A percentile compares a stretch with the other conserved stretches of the same genome.
phyloP scores from a whole-genome alignment of 2,113 vertebrate species.

The Mustela lutreola region DNA sequence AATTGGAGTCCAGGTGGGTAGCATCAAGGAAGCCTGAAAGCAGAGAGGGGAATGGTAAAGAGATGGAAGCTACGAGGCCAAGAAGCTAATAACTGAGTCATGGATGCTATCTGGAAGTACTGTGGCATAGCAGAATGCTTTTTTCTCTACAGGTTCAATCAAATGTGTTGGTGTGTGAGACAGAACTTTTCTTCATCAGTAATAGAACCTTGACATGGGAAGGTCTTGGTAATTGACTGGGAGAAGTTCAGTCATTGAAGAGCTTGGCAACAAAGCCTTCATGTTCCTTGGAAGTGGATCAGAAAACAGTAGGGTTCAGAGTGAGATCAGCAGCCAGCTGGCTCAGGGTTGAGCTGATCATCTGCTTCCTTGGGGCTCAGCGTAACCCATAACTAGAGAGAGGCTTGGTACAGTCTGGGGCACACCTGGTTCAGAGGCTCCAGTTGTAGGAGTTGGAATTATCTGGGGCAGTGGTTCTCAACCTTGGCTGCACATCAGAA shows the following conservation, averaged over 20 bases:
- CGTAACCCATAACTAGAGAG: neutral
- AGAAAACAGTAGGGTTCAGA: neutral
- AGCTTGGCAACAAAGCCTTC: neutral
- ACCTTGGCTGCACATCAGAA: neutral
- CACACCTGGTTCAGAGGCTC: neutral
- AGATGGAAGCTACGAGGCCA: neutral
- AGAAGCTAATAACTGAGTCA: neutral
- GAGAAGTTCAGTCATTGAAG: neutral
- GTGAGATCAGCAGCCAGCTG: neutral
- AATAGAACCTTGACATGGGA: constrained; percentile 2
- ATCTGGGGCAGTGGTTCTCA: neutral
- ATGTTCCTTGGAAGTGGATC: neutral
- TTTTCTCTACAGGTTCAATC: neutral
- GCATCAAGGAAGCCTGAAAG: neutral
- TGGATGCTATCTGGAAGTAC: neutral
- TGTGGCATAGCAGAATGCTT: neutral
- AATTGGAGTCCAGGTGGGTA: neutral
- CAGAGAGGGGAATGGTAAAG: neutral
- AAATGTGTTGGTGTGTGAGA: neutral
- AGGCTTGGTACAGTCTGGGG: neutral
- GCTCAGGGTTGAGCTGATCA: neutral
- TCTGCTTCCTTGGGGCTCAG: neutral
- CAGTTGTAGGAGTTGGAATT: neutral
- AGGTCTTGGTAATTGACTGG: neutral
- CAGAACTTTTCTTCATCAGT: constrained; percentile 9